phyloP scores from a whole-genome alignment of 2,797 vertebrate genomes.

The Tympanoctomys barrerae region DNA sequence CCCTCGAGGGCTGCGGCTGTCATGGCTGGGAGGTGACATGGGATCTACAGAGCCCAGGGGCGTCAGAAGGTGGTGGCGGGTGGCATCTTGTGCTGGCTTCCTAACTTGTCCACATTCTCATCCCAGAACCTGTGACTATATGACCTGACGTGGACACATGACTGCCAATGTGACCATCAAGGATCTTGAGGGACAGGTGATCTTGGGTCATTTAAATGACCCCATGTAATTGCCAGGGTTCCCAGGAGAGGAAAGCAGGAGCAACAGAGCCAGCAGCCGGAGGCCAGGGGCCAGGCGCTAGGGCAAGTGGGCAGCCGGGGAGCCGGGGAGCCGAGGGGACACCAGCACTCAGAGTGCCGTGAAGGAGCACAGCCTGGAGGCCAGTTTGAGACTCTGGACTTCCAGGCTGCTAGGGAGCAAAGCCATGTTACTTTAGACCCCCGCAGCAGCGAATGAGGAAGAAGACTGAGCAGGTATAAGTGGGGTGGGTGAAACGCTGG shows the following conservation, averaged over 20 bases:
- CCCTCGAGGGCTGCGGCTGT: background rate
- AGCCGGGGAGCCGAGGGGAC: background rate
- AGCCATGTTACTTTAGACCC: no score
- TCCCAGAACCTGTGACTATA: background rate
- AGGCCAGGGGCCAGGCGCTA: background rate
- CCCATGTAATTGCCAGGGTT: background rate
- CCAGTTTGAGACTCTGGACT: background rate
- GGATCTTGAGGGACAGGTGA: background rate
- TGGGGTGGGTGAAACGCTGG: background rate
- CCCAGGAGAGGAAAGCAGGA: background rate
- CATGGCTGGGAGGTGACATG: fast-evolving
- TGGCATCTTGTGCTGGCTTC: background rate
- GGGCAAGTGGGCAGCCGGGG: fast-evolving
- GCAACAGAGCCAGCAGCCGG: background rate
- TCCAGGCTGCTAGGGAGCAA: background rate
- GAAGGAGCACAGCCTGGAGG: fast-evolving
- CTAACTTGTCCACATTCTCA: fast-evolving
- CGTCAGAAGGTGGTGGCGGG: background rate
- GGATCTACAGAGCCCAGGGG: background rate
- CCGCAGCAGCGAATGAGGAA: no score
- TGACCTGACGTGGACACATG: fast-evolving
- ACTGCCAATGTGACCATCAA: background rate
- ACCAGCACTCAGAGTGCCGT: fast-evolving
- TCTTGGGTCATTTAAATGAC: background rate
- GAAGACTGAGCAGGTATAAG: background rate